Base-by-base conservation (phyloP, 2,888 invertebrate species). In the Drosophila ustulata region DNA sequence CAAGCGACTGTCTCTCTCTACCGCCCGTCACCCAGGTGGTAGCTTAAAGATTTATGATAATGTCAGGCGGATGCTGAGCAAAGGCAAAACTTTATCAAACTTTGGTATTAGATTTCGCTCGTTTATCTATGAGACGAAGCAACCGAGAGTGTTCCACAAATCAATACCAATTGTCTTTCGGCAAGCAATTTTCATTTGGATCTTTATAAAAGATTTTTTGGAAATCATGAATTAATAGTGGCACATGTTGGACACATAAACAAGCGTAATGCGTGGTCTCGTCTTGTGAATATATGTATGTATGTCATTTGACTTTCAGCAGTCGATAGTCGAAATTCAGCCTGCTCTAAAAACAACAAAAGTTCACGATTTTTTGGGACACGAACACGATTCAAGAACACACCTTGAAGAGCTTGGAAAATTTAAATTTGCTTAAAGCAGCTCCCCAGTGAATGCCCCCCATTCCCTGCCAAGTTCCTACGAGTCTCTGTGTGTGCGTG, bases 41-140 rank as follows among this genome's bases (percentile, higher is more conserved):
- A 73, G 83, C 86, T 80, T 78, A 80, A 88, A 86, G 88, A 83
- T 82, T 88, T 88, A 88, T 88, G 80, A 75, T 82, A 80, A 85
- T 85, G 75, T 71, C 80, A 74, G 55, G 39, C 67, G 51, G 64
- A 53, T 55, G 57, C 64, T 25, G 56, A 64, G 63, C 62, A 59
- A 63, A 57, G 43, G 64, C 41, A 49, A 53, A 83, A 88, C 66
- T 85, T 82, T 88, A 66, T 64, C 80, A 74, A 75, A 78, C 50
- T 82, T 80, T 71, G 34, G 75, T 69, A 73, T 81, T 78, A 82
- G 69, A 82, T 87, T 75, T 71, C 72, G 66, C 83, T 65, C 83
- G 83, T 63, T 86, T 83, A 86, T 83, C 86, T 86, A 85, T 75
- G 70, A 82, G 78, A 79, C 69, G 75, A 18, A 18, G 34, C 11